Percentiles rank a stretch among this genome's conserved stretches.
These are phyloP conservation scores for Drosophila bifasciata DNA, from an alignment of 1,140 invertebrate species.

Conservation along the genomic window DNA sequence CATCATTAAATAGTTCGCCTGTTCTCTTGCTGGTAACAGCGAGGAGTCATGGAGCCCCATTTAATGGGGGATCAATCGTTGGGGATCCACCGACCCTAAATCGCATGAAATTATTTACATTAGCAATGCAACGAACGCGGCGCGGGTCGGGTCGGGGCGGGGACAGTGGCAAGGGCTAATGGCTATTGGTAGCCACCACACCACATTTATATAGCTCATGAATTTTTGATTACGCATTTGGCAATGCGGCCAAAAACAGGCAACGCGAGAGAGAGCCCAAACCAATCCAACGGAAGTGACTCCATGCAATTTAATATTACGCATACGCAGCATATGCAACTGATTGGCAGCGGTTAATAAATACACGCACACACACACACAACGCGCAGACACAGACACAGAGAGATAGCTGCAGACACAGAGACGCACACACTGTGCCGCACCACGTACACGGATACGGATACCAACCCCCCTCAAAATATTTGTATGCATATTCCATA, in stretches of 20 bases:
- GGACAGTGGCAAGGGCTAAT: slow-evolving; percentile 17
- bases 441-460: not conserved
- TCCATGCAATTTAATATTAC: slow-evolving; percentile 72
- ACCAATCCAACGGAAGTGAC: slow-evolving; percentile 66
- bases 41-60: slow-evolving; percentile 5
- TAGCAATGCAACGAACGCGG: slow-evolving; percentile 35
- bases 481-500: slow-evolving; percentile 43
- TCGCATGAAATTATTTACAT: slow-evolving; percentile 64
- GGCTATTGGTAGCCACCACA: slow-evolving; percentile 27
- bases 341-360: slow-evolving; percentile 75
- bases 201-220: slow-evolving; percentile 68
- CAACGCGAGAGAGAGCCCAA: slow-evolving; percentile 35
- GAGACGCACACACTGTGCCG: not conserved
- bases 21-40: not conserved
- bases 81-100: slow-evolving; percentile 35
- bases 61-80: slow-evolving; percentile 24
- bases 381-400: not conserved
- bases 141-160: not conserved
- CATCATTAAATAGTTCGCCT: slow-evolving; percentile 34
- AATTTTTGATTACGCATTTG: slow-evolving; percentile 80
- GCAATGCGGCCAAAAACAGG: slow-evolving; percentile 64
- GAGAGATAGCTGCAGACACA: not conserved
- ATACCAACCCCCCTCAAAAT: slow-evolving; percentile 33
- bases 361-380: slow-evolving; percentile 25
- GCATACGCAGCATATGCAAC: slow-evolving; percentile 65